Base-by-base conservation (phyloP, 2,113 vertebrate species). In the Hepsetus odoe region DNA sequence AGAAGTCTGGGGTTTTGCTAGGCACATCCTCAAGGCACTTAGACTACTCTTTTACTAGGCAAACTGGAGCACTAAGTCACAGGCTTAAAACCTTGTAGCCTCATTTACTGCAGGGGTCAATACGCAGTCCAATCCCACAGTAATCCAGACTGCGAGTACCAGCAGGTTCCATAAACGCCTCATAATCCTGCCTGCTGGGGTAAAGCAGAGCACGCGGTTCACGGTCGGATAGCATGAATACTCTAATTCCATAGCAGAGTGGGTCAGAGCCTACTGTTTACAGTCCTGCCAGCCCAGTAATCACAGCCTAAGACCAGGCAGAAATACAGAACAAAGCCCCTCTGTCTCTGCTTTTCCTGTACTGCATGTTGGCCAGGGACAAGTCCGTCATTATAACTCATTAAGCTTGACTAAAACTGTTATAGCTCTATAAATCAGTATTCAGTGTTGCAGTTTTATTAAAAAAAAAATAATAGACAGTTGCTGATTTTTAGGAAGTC, bases 141-240 rank as follows among this genome's bases (percentile, higher is more conserved):
- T 82, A 73, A 76, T 70, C 72, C 80, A 80, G 83, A 73, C 81
- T 72, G 76, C 35, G 51, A 74, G 70, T 67, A 79, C 80, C 82
- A 81, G 76, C 80, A 78, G 82, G 83, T 84, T 83, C 79, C 74
- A 58, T 82, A 86, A 89, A 90, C 75, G 81, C 77, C 82, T 85
- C 65, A 68, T 87, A 87, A 87, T 80, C 87, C 84, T 80, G 72
- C 74, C 66, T 72, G 65, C 83, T 44, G 71, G 76, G 79, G 82
- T 78, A 78, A 77, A 46, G 42, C 67, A 72, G 33, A 6, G 55
- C 46, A 49, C 46, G 8, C 18, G 12, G 35, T 69, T 69, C 77
- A 68, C 62, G 80, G 46, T 66, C 40, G 28, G 77, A 80, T 80
- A 78, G 78, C 69, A 38, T 68, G 53, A 80, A 82, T 80, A 83